Percentiles rank a stretch among this genome's conserved stretches.
Evolutionary conservation across 1,140 invertebrate species (phyloP).

Genomic region (Drosophila neocordata): DNA sequence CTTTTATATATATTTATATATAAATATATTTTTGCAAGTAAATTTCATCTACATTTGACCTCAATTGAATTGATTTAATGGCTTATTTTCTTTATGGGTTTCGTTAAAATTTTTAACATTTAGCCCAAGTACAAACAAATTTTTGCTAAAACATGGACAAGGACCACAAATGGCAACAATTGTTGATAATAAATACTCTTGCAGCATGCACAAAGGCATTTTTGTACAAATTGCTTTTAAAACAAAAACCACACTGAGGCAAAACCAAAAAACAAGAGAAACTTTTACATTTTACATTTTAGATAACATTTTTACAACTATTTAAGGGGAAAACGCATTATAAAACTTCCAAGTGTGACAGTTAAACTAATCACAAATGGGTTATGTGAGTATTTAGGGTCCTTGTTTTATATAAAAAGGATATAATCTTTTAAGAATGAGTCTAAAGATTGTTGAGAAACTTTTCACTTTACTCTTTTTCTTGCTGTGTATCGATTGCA

Average conservation of each 20-base stretch:
- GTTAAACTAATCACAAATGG: too few species aligned
- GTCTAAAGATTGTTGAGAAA: background rate
- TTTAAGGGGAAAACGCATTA: background rate
- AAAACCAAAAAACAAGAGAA: background rate
- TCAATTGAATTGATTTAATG: conserved; percentile 44
- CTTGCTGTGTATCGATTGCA: background rate
- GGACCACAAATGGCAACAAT: conserved; percentile 10
- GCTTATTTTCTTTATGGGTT: conserved; percentile 37
- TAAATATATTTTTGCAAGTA: conserved; percentile 25
- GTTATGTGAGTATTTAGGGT: too few species aligned
- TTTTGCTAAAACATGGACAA: conserved; percentile 8
- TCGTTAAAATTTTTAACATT: conserved; percentile 10
- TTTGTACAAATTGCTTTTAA: conserved; percentile 3
- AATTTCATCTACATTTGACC: conserved; percentile 39
- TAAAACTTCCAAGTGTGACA: background rate
- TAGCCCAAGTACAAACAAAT: conserved; percentile 15
- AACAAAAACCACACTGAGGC: conserved; percentile 5
- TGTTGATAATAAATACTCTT: conserved; percentile 1
- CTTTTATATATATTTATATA: background rate
- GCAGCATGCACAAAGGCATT: conserved; percentile 2
- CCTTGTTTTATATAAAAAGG: too few species aligned
- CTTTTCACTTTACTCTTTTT: background rate
- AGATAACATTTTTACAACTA: background rate
- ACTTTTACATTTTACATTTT: background rate
- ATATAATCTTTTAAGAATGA: too few species aligned